Evolutionary conservation across 2,888 invertebrate species (phyloP).

Genomic region (Phortica magna): DNA sequence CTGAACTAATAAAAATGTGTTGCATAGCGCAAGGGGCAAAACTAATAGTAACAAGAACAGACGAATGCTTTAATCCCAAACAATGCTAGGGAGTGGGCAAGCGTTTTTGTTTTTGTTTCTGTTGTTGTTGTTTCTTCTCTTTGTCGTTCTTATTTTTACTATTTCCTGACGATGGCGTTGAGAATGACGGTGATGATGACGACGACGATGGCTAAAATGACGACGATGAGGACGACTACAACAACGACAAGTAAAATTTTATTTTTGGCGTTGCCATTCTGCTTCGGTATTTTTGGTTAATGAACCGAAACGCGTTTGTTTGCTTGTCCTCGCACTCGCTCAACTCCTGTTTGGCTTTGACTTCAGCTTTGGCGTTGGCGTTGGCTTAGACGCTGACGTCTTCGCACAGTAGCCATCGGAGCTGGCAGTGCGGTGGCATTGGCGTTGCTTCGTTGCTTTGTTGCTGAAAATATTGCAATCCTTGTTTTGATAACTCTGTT

Average conservation of each 20-base stretch:
- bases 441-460: slow-evolving; percentile 12
- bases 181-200: slow-evolving; percentile 3
- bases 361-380: slow-evolving; percentile 21
- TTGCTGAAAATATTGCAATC: slow-evolving; percentile 57
- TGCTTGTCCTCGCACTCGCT: slow-evolving; percentile 53
- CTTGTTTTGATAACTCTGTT: slow-evolving; percentile 68
- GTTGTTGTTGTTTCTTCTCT: slow-evolving; percentile 41
- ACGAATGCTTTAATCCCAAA: neutral
- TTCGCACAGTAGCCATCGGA: neutral
- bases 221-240: neutral
- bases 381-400: neutral
- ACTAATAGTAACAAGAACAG: neutral
- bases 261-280: slow-evolving; percentile 30
- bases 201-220: neutral
- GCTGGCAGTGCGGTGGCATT: neutral
- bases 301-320: slow-evolving; percentile 68
- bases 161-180: slow-evolving; percentile 4
- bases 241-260: slow-evolving; percentile 46
- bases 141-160: slow-evolving; percentile 43
- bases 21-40: slow-evolving; percentile 53
- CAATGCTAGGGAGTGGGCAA: neutral
- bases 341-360: slow-evolving; percentile 33
- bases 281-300: slow-evolving; percentile 57
- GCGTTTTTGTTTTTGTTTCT: slow-evolving; percentile 46
- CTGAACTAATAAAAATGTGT: slow-evolving; percentile 67